Base-by-base conservation (phyloP, 23 tunicate genomes). In the Halocynthia roretzi region DNA sequence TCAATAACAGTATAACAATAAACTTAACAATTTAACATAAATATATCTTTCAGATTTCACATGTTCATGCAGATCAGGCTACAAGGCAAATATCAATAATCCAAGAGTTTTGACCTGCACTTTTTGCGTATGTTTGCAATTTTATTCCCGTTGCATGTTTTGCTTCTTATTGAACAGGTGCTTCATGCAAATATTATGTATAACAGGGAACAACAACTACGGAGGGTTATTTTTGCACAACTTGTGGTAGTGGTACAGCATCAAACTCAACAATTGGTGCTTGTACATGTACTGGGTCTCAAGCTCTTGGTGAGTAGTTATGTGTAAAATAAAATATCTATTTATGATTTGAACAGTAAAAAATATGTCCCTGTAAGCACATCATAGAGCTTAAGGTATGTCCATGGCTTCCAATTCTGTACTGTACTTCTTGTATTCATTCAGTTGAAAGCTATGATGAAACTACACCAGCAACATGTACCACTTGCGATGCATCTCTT, bases 151-250 rank as follows among this genome's bases (percentile, higher is more conserved):
- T 58, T n/a, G 17, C 17, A 14, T 58, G 63, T 58, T 58, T 4
- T 58, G 63, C 15, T 31, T 31, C 44, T 31, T 31, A 31, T 31
- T 0, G 44, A 31, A 31, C 4, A 0, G 44, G 44, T 31, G 44
- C 44, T 31, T 31, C 4, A 31, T 31, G 44, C 44, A 31, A 31
- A 31, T 31, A 31, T 31, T 31, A 31, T 31, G 44, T 31, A 4
- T 31, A 31, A 31, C 56, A 71, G 76, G 62, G 62, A 20, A 21
- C 5, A 9, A 80, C 83, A 40, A 68, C 83, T 7, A 50, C 74
- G 0, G 83, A 80, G 51, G 83, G 83, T 2, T 52, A 70, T 17
- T 70, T 67, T 18, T 80, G 83, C 54, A 21, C 66, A 7, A 22
- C 44, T 20, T 80, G 83, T 23, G 44, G 50, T 8, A 21, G 31